phyloP scores from a whole-genome alignment of 2,113 vertebrate genomes.

The Peromyscus californicus region DNA sequence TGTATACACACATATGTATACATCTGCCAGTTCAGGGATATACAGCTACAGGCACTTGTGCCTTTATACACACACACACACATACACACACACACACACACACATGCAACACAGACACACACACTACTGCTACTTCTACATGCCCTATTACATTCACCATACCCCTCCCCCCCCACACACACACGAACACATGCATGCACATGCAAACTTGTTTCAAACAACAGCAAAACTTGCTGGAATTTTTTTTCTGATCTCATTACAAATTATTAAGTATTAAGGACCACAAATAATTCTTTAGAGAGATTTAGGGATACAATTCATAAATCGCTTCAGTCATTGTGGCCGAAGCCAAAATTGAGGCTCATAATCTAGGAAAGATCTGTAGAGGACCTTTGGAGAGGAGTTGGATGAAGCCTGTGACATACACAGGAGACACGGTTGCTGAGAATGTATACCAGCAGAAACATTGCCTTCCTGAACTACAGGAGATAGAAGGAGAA shows the following conservation, averaged over 20 bases:
- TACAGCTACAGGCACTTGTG: not conserved
- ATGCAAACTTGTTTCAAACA: not conserved
- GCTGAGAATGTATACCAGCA: not conserved
- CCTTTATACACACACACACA: not conserved
- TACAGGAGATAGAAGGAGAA: not conserved
- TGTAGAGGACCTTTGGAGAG: not conserved
- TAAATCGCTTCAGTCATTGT: not conserved
- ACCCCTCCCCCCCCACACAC: not conserved
- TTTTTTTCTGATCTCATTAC: not conserved
- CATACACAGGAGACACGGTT: not conserved
- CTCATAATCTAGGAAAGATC: not conserved
- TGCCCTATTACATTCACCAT: not conserved
- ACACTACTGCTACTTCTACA: not conserved
- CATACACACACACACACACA: no score
- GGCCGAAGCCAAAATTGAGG: not conserved
- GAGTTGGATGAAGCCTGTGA: not conserved
- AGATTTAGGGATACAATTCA: conserved; percentile 7
- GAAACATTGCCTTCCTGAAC: not conserved
- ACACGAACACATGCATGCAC: no score
- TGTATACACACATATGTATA: not conserved
- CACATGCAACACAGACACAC: no score
- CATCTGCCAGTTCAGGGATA: not conserved
- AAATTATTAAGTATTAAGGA: not conserved
- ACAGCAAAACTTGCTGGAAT: not conserved
- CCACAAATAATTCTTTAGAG: conserved; percentile 26